Evolutionary conservation across 2,797 vertebrate species (phyloP).

Genomic region (Eulemur mongoz): DNA sequence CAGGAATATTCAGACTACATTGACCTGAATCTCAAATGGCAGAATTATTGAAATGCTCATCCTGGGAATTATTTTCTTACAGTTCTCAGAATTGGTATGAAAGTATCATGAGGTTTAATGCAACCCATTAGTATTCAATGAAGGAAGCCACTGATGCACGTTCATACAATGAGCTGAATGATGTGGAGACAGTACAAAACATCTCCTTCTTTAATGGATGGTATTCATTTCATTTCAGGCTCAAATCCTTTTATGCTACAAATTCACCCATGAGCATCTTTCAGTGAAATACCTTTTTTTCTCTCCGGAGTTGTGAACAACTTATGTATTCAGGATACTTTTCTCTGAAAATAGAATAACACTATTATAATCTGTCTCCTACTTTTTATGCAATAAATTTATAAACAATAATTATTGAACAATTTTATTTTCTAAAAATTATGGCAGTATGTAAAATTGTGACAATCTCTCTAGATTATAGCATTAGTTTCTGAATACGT

Average conservation of each 20-base stretch:
- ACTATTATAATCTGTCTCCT: constrained; percentile 1
- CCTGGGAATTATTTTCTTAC: constrained; percentile 37
- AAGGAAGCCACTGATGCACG: background rate
- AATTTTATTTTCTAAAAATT: constrained; percentile 11
- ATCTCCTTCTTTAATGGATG: constrained; percentile 54
- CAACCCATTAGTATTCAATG: constrained; percentile 56
- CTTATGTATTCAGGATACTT: constrained; percentile 39
- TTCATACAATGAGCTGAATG: constrained; percentile 65
- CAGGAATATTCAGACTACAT: constrained; percentile 52
- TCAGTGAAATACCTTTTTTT: constrained; percentile 64
- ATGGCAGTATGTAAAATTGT: background rate
- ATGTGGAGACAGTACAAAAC: constrained; percentile 51
- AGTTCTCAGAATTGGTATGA: constrained; percentile 44
- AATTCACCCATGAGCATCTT: constrained; percentile 62
- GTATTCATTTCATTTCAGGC: constrained; percentile 64
- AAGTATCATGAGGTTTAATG: constrained; percentile 65
- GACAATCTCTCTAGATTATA: background rate
- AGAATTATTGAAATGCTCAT: constrained; percentile 55
- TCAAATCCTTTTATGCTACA: constrained; percentile 57
- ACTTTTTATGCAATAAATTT: constrained; percentile 22
- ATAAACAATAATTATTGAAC: constrained; percentile 34
- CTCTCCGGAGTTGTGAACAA: constrained; percentile 27
- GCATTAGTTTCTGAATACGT: constrained; percentile 5
- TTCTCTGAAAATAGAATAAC: constrained; percentile 57
- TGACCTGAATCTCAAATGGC: constrained; percentile 34